Base-by-base conservation (phyloP, 2,888 invertebrate genomes). In the Campaea margaritaria region DNA sequence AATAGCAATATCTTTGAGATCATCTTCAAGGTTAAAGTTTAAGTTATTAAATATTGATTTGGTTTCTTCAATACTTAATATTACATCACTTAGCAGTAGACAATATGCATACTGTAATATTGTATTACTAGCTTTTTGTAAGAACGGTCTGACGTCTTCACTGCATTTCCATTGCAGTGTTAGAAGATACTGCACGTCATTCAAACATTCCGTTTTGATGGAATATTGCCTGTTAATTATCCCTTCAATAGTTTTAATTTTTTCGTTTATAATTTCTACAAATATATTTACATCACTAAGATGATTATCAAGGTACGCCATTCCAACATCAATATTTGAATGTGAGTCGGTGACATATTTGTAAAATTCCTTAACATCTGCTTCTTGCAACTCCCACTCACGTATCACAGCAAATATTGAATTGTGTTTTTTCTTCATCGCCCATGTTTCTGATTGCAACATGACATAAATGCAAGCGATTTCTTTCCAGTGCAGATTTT, bases 151-250 rank as follows among this genome's bases (percentile, higher is more conserved):
- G 60, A 67, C 61, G 45, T 52, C 64, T 28, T 67, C 55, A 12
- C 51, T 60, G 34, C 76, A 76, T 76, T 76, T 82, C 11, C 62
- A 9, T 43, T 74, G 50, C 73, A 77, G 42, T 85, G 66, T 61
- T 81, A 69, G 41, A 73, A 69, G 49, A 87, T 54, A 85, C 36
- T 83, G 65, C 12, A 79, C 81, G 69, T 89, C 81, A 57, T 78
- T 68, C 0, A 86, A 65, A 62, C 78, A 83, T 48, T 81, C 79
- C 39, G 64, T 67, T 68, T 84, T 87, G 65, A 86, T 74, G 44
- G 83, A 79, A 74, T 89, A 88, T 64, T 85, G 85, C 54, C 87
- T 82, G 10, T 67, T 76, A 34, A 78, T 64, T 46, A 83, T 68
- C 61, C 82, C 71, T 64, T 78, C 63, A 39, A 89, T 61, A 52